A percentile compares a stretch with the other conserved stretches of the same genome.
Conservation (phyloP, 2,888 invertebrate species). For the Megalurothrips usitatus region DNA sequence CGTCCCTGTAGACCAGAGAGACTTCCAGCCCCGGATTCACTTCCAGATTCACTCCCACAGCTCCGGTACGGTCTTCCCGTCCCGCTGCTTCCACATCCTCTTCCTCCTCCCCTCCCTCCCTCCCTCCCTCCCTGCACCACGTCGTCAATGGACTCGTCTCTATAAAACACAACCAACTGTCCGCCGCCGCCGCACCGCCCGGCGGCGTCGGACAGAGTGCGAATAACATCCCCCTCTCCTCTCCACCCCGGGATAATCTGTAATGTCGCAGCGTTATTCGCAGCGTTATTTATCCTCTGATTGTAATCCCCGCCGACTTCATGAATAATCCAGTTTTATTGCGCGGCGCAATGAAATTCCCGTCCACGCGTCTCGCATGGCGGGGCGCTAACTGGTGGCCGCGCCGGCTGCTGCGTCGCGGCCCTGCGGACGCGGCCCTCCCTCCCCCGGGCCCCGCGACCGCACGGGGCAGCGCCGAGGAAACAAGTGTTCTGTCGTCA, state of each 20-base stretch:
- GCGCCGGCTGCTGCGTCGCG: neutral
- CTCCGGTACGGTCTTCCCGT: no score
- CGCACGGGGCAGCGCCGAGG: neutral
- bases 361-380: neutral
- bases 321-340: conserved; percentile 27
- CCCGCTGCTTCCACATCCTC: neutral
- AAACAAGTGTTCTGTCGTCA: no score
- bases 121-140: neutral
- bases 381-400: neutral
- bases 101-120: conserved; percentile 13
- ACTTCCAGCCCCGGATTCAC: no score
- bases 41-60: no score
- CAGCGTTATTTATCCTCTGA: conserved; percentile 18
- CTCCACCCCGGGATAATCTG: neutral
- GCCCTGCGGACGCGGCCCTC: neutral
- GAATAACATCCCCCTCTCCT: neutral
- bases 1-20: no score
- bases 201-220: neutral
- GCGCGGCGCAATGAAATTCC: conserved; percentile 22
- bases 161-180: neutral
- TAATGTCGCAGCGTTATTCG: neutral
- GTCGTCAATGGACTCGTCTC: neutral
- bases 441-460: neutral
- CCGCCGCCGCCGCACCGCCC: neutral
- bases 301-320: conserved; percentile 18